Evolutionary conservation across 2,888 invertebrate species (phyloP).

Genomic region (Loripinus fragilis): DNA sequence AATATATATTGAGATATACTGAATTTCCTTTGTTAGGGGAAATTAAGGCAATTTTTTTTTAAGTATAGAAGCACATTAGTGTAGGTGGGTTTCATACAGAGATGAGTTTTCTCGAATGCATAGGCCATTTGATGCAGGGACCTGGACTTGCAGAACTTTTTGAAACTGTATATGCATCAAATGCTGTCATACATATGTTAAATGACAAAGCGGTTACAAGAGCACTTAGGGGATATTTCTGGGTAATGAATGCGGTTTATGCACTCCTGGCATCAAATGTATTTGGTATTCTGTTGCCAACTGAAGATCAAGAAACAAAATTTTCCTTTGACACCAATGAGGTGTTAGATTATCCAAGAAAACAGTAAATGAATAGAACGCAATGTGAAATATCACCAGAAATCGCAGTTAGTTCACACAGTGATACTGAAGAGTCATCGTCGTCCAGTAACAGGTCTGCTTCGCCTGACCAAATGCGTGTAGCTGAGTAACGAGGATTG

Average conservation of each 20-base stretch:
- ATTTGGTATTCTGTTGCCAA: background rate
- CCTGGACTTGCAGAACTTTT: slow-evolving; percentile 62
- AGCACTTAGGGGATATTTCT: slow-evolving; percentile 57
- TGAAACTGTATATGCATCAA: slow-evolving; percentile 57
- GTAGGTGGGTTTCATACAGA: slow-evolving; percentile 49
- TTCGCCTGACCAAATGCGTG: background rate
- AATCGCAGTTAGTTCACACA: background rate
- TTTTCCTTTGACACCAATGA: background rate
- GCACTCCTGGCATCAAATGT: slow-evolving; percentile 7
- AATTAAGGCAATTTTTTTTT: background rate
- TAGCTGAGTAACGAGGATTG: background rate
- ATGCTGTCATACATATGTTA: slow-evolving; percentile 61
- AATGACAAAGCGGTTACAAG: slow-evolving; percentile 58
- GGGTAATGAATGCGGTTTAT: slow-evolving; percentile 46
- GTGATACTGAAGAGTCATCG: background rate
- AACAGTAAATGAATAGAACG: background rate
- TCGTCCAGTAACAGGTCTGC: background rate
- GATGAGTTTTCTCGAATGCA: slow-evolving; percentile 65
- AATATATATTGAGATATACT: too few species aligned
- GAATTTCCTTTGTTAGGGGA: background rate
- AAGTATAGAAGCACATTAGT: slow-evolving; percentile 13
- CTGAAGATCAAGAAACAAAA: background rate
- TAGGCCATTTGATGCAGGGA: slow-evolving; percentile 59
- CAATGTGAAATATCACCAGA: too few species aligned
- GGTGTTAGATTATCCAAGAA: background rate